These are phyloP conservation scores for Henricia sp. DNA, from an alignment of 53 echinoderm and acorn worm species.

Conservation along the genomic window DNA sequence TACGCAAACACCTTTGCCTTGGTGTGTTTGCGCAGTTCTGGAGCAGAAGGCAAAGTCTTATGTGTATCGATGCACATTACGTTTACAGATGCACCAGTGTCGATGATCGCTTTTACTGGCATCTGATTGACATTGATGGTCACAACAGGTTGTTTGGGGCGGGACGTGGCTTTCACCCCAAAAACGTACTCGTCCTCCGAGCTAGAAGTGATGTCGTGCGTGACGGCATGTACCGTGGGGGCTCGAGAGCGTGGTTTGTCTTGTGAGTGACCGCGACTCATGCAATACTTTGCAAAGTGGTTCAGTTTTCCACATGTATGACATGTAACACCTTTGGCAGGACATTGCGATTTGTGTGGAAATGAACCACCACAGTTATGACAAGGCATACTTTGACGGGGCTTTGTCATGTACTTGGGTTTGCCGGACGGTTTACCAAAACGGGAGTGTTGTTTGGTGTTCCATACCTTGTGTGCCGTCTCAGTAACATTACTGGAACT, in stretches of 20 bases:
- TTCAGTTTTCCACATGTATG: conserved; percentile 8
- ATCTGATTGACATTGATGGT: conserved; percentile 31
- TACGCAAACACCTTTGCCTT: conserved; percentile 15
- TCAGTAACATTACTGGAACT: not conserved
- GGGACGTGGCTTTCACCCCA: too few relatives aligned
- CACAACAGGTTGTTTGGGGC: not conserved
- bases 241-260: too few relatives aligned
- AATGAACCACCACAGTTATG: too few relatives aligned
- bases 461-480: not conserved
- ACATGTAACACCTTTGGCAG: conserved; percentile 21
- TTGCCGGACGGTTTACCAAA: not conserved
- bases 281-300: too few relatives aligned
- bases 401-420: conserved; percentile 15
- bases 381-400: too few relatives aligned
- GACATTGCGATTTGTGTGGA: too few relatives aligned
- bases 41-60: not conserved
- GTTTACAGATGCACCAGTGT: conserved; percentile 21
- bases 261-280: not conserved
- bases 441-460: not conserved
- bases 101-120: conserved; percentile 38
- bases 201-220: too few relatives aligned
- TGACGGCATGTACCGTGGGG: not conserved
- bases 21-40: not conserved
- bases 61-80: not conserved
- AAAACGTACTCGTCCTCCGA: too few relatives aligned